Evolutionary conservation across 2,113 vertebrate species (phyloP).

Genomic region (Varanus komodoensis): DNA sequence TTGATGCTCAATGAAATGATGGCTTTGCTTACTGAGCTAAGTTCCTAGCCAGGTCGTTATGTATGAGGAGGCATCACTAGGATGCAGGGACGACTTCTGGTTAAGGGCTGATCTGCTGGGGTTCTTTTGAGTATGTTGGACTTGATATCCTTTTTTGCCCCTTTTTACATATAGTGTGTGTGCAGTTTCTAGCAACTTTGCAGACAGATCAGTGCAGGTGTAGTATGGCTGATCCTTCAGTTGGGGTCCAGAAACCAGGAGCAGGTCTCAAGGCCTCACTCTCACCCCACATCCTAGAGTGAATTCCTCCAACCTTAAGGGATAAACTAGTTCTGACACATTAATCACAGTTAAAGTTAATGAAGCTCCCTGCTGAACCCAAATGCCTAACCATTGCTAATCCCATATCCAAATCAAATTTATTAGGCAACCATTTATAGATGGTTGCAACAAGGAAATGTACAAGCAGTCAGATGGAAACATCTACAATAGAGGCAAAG

Average conservation of each 20-base stretch:
- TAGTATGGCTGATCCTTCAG: not conserved
- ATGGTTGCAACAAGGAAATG: too few relatives aligned
- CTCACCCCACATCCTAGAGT: not conserved
- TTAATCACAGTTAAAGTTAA: not conserved
- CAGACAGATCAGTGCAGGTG: not conserved
- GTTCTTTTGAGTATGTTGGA: not conserved
- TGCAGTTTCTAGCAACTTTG: not conserved
- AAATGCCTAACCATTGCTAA: not conserved
- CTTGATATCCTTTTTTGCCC: not conserved
- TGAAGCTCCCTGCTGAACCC: not conserved
- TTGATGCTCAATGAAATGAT: not conserved
- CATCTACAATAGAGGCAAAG: too few relatives aligned
- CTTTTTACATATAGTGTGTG: not conserved
- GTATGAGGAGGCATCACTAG: not conserved
- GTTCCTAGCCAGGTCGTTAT: not conserved
- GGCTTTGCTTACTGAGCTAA: not conserved
- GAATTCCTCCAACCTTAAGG: not conserved
- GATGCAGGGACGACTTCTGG: not conserved
- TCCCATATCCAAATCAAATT: too few relatives aligned
- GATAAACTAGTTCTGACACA: not conserved
- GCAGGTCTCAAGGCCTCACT: not conserved
- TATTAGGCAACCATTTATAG: too few relatives aligned
- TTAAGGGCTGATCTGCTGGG: not conserved
- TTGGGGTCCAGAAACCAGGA: not conserved
- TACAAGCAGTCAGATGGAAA: too few relatives aligned